Evolutionary conservation across 2,113 vertebrate species (phyloP).

Genomic region (Oreochromis niloticus): DNA sequence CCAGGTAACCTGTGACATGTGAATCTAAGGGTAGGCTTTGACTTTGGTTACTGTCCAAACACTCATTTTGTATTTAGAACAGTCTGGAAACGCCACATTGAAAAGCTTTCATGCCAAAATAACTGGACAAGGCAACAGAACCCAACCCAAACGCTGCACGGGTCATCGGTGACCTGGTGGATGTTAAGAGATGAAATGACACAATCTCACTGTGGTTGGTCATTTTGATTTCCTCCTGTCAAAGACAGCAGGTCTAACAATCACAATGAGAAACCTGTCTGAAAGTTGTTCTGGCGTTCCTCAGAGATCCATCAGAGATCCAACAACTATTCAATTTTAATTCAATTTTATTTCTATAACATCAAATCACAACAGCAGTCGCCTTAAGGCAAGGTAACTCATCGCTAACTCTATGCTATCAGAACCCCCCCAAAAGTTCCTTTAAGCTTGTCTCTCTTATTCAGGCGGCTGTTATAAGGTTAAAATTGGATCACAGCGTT

Average conservation of each 20-base stretch:
- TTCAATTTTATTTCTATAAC: not conserved
- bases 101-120: not conserved
- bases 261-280: not conserved
- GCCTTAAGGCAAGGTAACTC: fast-evolving
- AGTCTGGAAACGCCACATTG: not conserved
- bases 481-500: not conserved
- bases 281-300: not conserved
- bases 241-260: fast-evolving
- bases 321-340: not conserved
- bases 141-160: not conserved
- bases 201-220: not conserved
- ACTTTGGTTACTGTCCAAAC: not conserved
- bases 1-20: not conserved
- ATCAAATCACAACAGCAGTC: not conserved
- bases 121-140: not conserved
- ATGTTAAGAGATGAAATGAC: not conserved
- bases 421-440: not conserved
- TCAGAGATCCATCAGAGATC: not conserved
- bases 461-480: fast-evolving
- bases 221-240: not conserved
- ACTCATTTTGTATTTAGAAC: fast-evolving
- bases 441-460: not conserved
- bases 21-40: not conserved
- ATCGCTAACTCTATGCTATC: not conserved
- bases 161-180: fast-evolving